Base-by-base conservation (phyloP, 2,113 vertebrate genomes). In the Setophaga petechia region DNA sequence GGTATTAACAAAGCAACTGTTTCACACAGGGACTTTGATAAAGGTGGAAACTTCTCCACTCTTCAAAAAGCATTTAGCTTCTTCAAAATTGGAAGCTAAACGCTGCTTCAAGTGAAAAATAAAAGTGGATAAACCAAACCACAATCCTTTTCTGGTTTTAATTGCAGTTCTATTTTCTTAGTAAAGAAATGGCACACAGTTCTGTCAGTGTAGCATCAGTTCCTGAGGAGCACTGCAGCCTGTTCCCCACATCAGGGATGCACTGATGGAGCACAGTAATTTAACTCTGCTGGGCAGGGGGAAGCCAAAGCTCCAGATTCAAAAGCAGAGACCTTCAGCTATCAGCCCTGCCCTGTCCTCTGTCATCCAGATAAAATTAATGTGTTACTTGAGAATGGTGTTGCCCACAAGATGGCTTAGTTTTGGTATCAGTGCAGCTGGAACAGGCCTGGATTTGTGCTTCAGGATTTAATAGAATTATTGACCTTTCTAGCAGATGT, bases 1-100 rank as follows among this genome's bases (percentile, higher is more conserved):
- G 79, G 61, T 85, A 15, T 58, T 92, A 85, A 84, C 86, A 81
- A 92, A 95, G 92, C 83, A 94, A 52, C 79, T 95, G 68, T 75
- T 94, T 44, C 63, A 68, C 46, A 10, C 5, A 33, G 31, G 37
- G 78, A 33, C 47, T 81, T 68, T 19, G 83, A 57, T 84, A 88
- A 86, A 88, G 76, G 72, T 73, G 65, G 61, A 81, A 90, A 84
- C 55, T 62, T 92, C 63, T 46, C 77, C 68, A 33, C 27, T 54
- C 51, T 93, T 74, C 0, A 23, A 73, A 62, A 71, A 92, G 51
- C 27, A 54, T 30, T 54, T 54, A 18, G 51, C 51, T 54, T 54
- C 51, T 30, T 54, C 27, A 54, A 54, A 74, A 88, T 52, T 80
- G 61, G 72, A 58, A 96, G 37, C 37, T 85, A 90, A 91, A 46